These are phyloP conservation scores for Coranthus polyacanthus DNA, from an alignment of 2,797 vertebrate genomes.

Conservation along the genomic window DNA sequence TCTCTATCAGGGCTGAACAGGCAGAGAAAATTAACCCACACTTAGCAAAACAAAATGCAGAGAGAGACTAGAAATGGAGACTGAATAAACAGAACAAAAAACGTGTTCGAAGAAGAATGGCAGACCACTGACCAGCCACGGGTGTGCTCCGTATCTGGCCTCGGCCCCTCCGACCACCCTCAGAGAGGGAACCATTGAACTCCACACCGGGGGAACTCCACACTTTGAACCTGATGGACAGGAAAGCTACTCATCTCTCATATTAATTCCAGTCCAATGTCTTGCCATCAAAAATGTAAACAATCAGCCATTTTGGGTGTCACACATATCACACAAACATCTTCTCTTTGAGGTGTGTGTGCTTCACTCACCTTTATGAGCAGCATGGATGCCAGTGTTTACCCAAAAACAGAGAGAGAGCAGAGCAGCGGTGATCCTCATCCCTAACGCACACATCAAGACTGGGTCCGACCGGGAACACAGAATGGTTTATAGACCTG, in stretches of 20 bases:
- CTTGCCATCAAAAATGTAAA: too few species aligned
- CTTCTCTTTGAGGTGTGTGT: background rate
- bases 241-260: background rate
- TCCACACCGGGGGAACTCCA: constrained; percentile 53
- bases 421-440: constrained; percentile 57
- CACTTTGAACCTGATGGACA: constrained; percentile 74
- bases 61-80: fast-evolving
- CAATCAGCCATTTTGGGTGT: too few species aligned
- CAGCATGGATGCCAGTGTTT: constrained; percentile 6
- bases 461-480: constrained; percentile 8
- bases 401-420: constrained; percentile 60
- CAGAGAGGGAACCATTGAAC: constrained; percentile 38
- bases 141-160: constrained; percentile 76
- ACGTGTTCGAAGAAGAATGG: too few species aligned
- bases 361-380: constrained; percentile 59
- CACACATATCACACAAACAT: background rate
- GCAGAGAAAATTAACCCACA: background rate
- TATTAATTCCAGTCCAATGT: background rate
- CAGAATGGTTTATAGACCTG: constrained; percentile 47
- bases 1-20: background rate
- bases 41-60: background rate
- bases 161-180: constrained; percentile 81
- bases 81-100: too few species aligned
- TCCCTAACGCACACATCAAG: constrained; percentile 38
- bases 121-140: constrained; percentile 80